Evolutionary conservation across 2,888 invertebrate genomes (phyloP).

Genomic region (Limnephilus marmoratus): DNA sequence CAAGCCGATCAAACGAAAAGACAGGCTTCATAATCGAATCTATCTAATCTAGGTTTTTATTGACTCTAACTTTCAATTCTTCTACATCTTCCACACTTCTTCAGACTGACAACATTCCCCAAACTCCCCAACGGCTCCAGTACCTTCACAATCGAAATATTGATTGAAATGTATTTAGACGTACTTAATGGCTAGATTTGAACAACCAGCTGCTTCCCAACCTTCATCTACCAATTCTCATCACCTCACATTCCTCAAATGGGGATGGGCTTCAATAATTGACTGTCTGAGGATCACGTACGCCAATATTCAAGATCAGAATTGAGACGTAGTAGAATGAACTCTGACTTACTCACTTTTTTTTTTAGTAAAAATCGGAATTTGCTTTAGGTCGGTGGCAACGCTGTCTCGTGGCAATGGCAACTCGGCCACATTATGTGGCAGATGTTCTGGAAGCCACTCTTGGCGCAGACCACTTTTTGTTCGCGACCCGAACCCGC

Average conservation of each 20-base stretch:
- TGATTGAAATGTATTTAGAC: no score
- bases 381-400: conserved; percentile 26
- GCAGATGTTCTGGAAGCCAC: conserved; percentile 59
- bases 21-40: no score
- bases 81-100: no score
- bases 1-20: no score
- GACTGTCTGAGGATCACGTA: neutral
- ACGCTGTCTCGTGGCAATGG: conserved; percentile 24
- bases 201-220: neutral
- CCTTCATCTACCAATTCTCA: neutral
- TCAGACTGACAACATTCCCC: no score
- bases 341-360: neutral
- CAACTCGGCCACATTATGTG: conserved; percentile 14
- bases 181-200: no score
- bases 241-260: neutral
- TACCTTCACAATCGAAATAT: no score
- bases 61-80: no score
- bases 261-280: neutral
- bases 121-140: no score
- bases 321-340: neutral
- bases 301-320: neutral
- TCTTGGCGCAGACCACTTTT: conserved; percentile 61
- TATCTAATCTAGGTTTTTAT: no score
- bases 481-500: conserved; percentile 44
- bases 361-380: neutral